Base-by-base conservation (phyloP, 2,888 invertebrate genomes). In the Mythimna pallens region DNA sequence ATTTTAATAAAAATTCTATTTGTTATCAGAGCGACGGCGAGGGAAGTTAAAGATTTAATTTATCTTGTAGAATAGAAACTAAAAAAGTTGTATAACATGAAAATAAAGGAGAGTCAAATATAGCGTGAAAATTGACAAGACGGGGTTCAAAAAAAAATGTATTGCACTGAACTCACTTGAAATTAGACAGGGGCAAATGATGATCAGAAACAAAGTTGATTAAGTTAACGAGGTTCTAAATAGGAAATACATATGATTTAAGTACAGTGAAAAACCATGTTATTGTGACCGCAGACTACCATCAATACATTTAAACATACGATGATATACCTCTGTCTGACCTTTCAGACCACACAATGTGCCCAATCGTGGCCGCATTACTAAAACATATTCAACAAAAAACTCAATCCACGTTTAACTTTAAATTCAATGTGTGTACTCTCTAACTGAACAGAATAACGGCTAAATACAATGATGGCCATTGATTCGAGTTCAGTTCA, bases 401-500 rank as follows among this genome's bases (percentile, higher is more conserved):
- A 80, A 80, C 62, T 55, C 57, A 40, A 66, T 74, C 61, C 63
- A 76, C 71, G 63, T 78, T 63, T 63, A 57, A 79, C 74, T 86
- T 81, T 70, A 79, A 74, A 86, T 83, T 84, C 81, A 81, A 70
- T 78, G 70, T 77, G 66, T 70, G 77, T 68, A 36, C 78, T 43
- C 72, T 78, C 74, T 84, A 75, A 72, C 55, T 68, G 59, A 58
- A 66, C 68, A 57, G 57, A 40, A 71, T 82, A 84, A 78, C 81
- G 72, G 78, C 78, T 69, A 78, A 78, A 78, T 80, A 90, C 90
- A 92, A 92, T 89, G 84, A 86, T 83, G 73, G 83, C 86, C 87
- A 88, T 89, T 91, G 90, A 90, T 91, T 88, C 80, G 88, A 88
- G 87, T 83, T 87, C 86, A 85, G 86, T 84, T 87, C 83, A 81